Evolutionary conservation across 2,113 vertebrate species (phyloP).

Genomic region (Corydoras maculifer): DNA sequence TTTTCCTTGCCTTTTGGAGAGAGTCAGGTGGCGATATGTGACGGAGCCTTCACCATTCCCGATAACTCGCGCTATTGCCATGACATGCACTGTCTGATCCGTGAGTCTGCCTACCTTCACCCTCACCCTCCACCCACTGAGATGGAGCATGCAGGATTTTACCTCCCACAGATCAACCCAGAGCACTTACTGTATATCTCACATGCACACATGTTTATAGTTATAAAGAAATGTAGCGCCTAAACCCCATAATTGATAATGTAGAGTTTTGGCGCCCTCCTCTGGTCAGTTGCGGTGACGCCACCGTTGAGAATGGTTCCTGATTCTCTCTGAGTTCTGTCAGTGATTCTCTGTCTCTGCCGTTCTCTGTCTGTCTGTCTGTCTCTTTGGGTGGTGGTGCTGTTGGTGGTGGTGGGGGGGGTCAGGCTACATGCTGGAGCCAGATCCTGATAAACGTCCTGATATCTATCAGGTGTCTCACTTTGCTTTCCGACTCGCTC

Average conservation of each 20-base stretch:
- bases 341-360: conserved; percentile 21
- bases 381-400: conserved; percentile 13
- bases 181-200: background rate
- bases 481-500: conserved; percentile 88
- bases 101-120: conserved; percentile 65
- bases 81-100: conserved; percentile 97
- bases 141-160: background rate
- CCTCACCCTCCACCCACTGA: background rate
- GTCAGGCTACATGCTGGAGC: conserved; percentile 94
- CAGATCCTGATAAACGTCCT: conserved; percentile 91
- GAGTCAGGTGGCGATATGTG: conserved; percentile 98
- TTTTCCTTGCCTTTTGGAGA: conserved; percentile 97
- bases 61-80: conserved; percentile 95
- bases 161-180: background rate
- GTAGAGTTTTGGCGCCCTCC: too few species aligned
- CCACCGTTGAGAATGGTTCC: too few species aligned
- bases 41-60: conserved; percentile 97
- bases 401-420: conserved; percentile 14
- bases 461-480: conserved; percentile 96
- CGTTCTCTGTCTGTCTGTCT: background rate
- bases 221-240: too few species aligned
- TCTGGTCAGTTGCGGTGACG: too few species aligned
- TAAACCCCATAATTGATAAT: too few species aligned
- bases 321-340: conserved; percentile 84
- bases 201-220: too few species aligned